Percentiles rank a stretch among this genome's conserved stretches.
Evolutionary conservation across 2,888 invertebrate genomes (phyloP).

Genomic region (Acleris emargana): DNA sequence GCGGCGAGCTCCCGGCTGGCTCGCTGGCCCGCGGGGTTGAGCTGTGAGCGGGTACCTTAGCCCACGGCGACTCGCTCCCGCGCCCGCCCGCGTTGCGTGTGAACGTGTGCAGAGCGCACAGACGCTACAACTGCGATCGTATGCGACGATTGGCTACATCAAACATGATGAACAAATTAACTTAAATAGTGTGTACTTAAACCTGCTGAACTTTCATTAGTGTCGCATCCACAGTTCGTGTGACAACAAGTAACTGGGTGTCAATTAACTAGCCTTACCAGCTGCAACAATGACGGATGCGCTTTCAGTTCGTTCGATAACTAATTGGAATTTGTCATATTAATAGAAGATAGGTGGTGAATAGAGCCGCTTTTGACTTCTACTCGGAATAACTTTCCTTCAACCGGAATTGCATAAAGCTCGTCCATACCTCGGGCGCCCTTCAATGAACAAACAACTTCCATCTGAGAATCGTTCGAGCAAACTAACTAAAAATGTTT

Average conservation of each 20-base stretch:
- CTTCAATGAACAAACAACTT: conserved; percentile 50
- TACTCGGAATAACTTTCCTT: conserved; percentile 50
- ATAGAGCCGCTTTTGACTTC: conserved; percentile 58
- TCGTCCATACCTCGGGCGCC: conserved; percentile 61
- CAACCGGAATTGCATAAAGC: conserved; percentile 66
- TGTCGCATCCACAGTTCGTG: conserved; percentile 59
- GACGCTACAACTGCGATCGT: conserved; percentile 43
- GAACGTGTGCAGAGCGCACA: conserved; percentile 66
- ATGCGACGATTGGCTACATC: conserved; percentile 33
- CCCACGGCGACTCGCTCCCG: conserved; percentile 39
- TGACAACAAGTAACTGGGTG: conserved; percentile 61
- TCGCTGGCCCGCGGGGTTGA: conserved; percentile 40
- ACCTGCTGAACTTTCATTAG: conserved; percentile 65
- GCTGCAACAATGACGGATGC: conserved; percentile 64
- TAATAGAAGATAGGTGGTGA: conserved; percentile 44
- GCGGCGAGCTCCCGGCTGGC: conserved; percentile 47
- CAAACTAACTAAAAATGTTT: conserved; percentile 47
- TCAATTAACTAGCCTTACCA: conserved; percentile 79
- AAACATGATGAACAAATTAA: conserved; percentile 54
- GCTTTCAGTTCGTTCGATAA: conserved; percentile 60
- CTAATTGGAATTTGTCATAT: conserved; percentile 64
- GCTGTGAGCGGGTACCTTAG: conserved; percentile 46
- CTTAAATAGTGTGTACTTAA: conserved; percentile 66
- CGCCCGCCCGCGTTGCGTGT: conserved; percentile 58
- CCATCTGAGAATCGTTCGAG: conserved; percentile 13